Percentiles rank a stretch among this genome's conserved stretches.
Evolutionary conservation across 2,797 vertebrate species (phyloP).

Genomic region (Columba guinea): DNA sequence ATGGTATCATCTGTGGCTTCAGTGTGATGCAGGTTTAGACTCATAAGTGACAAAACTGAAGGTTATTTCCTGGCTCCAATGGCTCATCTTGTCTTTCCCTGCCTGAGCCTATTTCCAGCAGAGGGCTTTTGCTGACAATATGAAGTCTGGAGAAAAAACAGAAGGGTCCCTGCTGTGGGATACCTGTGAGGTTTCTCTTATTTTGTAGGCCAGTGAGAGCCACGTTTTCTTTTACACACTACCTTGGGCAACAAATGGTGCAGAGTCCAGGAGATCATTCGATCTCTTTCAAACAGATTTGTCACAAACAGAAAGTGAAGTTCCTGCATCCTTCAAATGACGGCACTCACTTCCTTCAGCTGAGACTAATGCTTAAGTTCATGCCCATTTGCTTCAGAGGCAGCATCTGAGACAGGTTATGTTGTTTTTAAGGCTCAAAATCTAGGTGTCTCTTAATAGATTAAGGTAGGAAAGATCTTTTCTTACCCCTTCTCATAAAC

Average conservation of each 20-base stretch:
- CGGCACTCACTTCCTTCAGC: neutral
- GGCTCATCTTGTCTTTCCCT: neutral
- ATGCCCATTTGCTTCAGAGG: neutral
- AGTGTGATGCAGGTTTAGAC: neutral
- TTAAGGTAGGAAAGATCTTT: neutral
- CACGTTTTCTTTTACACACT: rapidly evolving
- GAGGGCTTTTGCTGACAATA: neutral
- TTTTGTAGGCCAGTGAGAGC: neutral
- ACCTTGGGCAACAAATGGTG: neutral
- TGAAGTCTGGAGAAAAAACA: neutral
- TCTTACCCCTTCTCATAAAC: neutral
- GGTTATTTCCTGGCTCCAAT: rapidly evolving
- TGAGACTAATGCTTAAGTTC: neutral
- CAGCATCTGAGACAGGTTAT: neutral
- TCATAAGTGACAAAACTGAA: neutral
- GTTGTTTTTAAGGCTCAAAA: neutral
- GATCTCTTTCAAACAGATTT: neutral
- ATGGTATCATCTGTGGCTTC: neutral
- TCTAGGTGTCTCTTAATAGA: neutral
- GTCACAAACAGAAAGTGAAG: neutral
- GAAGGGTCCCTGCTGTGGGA: neutral
- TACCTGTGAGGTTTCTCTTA: neutral
- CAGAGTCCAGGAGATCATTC: neutral
- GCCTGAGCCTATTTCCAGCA: neutral
- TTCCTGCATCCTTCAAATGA: neutral